Conservation (phyloP, 2,888 invertebrate genomes). For the Caenorhabditis virilis region DNA sequence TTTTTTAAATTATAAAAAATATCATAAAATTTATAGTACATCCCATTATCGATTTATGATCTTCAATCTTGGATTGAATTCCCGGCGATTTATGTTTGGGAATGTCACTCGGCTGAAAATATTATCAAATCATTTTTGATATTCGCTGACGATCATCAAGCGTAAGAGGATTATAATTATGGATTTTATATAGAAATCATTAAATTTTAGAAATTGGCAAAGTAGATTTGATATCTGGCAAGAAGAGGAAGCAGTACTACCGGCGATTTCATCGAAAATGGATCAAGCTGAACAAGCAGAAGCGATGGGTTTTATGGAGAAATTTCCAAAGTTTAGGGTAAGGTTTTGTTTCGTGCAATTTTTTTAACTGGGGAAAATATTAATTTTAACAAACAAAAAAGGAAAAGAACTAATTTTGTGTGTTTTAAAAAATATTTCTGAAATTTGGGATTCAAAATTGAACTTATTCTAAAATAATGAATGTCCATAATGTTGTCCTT, state of each 20-base stretch:
- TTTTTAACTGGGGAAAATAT: no score
- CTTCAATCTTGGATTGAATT: conserved; percentile 99
- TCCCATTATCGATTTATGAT: conserved; percentile 96
- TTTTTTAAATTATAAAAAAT: background rate
- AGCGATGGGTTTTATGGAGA: conserved; percentile 32
- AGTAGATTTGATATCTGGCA: conserved; percentile 32
- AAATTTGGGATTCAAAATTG: no score
- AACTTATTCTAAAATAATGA: no score
- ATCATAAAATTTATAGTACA: conserved; percentile 77
- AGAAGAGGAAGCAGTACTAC: conserved; percentile 20
- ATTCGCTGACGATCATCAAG: conserved; percentile 85
- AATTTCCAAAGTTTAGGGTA: conserved; percentile 39
- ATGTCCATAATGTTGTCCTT: no score
- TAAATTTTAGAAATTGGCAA: conserved; percentile 23
- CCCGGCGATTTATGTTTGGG: conserved; percentile 98
- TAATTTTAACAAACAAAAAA: background rate
- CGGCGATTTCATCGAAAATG: conserved; percentile 39
- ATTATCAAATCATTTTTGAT: conserved; percentile 81
- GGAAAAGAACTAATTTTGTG: background rate
- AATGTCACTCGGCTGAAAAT: conserved; percentile 96
- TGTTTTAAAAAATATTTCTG: no score
- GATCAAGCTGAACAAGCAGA: conserved; percentile 33
- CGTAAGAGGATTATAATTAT: conserved; percentile 30
- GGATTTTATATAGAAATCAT: background rate
- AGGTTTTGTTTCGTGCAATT: no score